Conservation (phyloP, 2,888 invertebrate species). For the Dinocampus coccinellae region DNA sequence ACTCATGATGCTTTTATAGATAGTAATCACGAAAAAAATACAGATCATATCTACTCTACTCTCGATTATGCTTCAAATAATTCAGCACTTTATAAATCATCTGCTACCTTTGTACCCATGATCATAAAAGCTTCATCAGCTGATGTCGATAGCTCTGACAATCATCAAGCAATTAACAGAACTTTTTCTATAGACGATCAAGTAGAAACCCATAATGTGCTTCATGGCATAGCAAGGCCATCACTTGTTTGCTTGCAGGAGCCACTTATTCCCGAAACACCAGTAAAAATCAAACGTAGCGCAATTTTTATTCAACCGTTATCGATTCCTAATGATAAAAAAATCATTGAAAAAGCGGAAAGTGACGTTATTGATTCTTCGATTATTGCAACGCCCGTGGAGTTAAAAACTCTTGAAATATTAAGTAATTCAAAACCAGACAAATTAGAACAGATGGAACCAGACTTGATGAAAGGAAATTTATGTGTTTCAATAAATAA, state of each 20-base stretch:
- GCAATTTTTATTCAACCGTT: conserved; percentile 41
- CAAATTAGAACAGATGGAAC: background rate
- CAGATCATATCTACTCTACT: background rate
- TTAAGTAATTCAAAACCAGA: background rate
- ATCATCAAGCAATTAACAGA: background rate
- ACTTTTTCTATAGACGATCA: conserved; percentile 14
- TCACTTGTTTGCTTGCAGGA: conserved; percentile 1
- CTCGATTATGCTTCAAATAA: conserved; percentile 9
- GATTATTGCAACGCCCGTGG: background rate
- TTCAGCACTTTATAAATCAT: conserved; percentile 6
- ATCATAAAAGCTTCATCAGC: background rate
- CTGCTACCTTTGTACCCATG: conserved; percentile 11
- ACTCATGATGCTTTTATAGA: conserved; percentile 7
- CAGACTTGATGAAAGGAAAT: background rate
- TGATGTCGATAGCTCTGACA: conserved; percentile 4
- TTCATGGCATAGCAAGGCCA: background rate
- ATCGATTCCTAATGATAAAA: conserved; percentile 25
- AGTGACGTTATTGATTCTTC: background rate
- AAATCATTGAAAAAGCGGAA: background rate
- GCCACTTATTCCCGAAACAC: background rate
- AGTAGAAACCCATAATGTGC: background rate
- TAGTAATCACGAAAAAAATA: conserved; percentile 3
- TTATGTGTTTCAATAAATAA: background rate
- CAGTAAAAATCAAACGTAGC: conserved; percentile 33
- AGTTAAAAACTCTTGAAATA: background rate